These are phyloP conservation scores for Ophraella communa DNA, from an alignment of 2,888 invertebrate species.

Conservation along the genomic window DNA sequence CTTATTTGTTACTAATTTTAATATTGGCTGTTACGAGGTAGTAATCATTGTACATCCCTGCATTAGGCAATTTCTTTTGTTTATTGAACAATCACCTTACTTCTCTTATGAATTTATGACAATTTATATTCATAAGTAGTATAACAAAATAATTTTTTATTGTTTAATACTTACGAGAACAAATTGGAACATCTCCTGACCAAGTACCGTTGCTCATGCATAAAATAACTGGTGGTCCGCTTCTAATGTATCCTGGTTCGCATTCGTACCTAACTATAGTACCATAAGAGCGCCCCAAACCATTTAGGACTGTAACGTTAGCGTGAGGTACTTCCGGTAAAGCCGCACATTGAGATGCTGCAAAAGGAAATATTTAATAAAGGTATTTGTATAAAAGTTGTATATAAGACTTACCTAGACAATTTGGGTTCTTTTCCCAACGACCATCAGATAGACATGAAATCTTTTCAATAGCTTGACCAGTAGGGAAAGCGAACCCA, in stretches of 20 bases:
- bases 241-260: slow-evolving; percentile 87
- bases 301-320: slow-evolving; percentile 85
- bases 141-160: background rate
- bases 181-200: slow-evolving; percentile 90
- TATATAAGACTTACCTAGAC: slow-evolving; percentile 79
- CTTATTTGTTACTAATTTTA: too few relatives aligned
- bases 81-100: too few relatives aligned
- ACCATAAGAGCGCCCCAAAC: slow-evolving; percentile 90
- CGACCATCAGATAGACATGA: slow-evolving; percentile 88
- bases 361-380: slow-evolving; percentile 37
- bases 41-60: too few relatives aligned
- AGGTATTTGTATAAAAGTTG: too few relatives aligned
- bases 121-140: too few relatives aligned
- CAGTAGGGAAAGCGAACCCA: slow-evolving; percentile 91
- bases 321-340: slow-evolving; percentile 87
- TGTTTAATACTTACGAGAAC: slow-evolving; percentile 68
- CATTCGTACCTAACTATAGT: slow-evolving; percentile 93
- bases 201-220: slow-evolving; percentile 97
- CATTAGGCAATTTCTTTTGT: too few relatives aligned
- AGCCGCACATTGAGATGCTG: slow-evolving; percentile 90
- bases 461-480: slow-evolving; percentile 85
- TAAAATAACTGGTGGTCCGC: slow-evolving; percentile 86
- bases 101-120: too few relatives aligned
- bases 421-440: slow-evolving; percentile 92
- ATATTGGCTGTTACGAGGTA: too few relatives aligned